Evolutionary conservation across 2,888 invertebrate species (phyloP).

Genomic region (Subacronicta megacephala): DNA sequence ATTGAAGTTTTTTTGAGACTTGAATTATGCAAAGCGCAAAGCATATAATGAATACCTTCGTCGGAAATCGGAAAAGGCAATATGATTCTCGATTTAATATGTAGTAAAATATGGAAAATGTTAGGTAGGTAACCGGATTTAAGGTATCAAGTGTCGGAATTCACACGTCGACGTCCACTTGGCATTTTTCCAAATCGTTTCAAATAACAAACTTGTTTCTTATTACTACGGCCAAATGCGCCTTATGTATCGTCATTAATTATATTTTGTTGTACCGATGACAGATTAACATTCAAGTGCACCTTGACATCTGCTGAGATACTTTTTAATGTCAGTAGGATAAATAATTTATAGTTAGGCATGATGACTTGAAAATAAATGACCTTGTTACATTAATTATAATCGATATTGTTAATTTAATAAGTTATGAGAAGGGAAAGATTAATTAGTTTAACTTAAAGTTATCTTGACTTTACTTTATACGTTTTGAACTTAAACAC

Average conservation of each 20-base stretch:
- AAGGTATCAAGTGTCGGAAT: conserved; percentile 80
- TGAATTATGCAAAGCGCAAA: conserved; percentile 3
- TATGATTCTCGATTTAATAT: conserved; percentile 23
- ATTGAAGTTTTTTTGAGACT: conserved; percentile 15
- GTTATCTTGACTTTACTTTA: no score
- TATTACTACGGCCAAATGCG: conserved; percentile 73
- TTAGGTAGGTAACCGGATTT: conserved; percentile 55
- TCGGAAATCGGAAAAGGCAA: conserved; percentile 7
- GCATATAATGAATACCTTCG: conserved; percentile 8
- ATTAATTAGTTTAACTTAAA: no score
- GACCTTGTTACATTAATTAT: background rate
- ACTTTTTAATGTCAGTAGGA: conserved; percentile 22
- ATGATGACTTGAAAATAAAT: background rate
- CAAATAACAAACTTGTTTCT: conserved; percentile 73
- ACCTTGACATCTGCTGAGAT: conserved; percentile 38
- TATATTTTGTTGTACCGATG: conserved; percentile 35
- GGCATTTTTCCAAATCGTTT: conserved; percentile 78
- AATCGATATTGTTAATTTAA: no score
- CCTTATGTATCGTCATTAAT: conserved; percentile 59
- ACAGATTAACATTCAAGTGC: conserved; percentile 34
- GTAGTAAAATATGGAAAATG: conserved; percentile 34
- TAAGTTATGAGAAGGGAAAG: no score
- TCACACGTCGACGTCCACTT: conserved; percentile 67
- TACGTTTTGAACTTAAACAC: background rate
- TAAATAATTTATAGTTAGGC: conserved; percentile 5